Base-by-base conservation (phyloP, 2,888 invertebrate genomes). In the Artemia sinica region DNA sequence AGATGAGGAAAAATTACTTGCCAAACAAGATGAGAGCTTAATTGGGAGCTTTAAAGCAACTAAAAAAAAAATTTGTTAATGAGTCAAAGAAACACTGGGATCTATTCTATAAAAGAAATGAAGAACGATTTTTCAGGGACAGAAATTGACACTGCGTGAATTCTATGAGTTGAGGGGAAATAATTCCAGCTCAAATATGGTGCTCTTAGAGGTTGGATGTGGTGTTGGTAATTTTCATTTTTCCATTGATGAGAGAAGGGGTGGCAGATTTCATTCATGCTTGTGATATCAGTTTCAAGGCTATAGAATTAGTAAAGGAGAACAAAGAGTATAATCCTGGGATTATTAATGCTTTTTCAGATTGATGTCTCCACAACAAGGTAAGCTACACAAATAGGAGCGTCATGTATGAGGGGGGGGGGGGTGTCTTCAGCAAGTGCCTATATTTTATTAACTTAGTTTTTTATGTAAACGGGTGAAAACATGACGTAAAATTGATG, bases 181-280 rank as follows among this genome's bases (percentile, higher is more conserved):
- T 66, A 65, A 18, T 7, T 52, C 11, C 10, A 11, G 69, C 13
- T 18, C 63, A 49, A 65, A 65, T 48, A 76, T 75, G 70, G 77
- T 79, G 12, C 80, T 89, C 68, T 73, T 83, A 66, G 83, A 83
- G 75, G 79, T 82, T 58, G 84, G 84, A 1, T 83, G 83, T 77
- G 97, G 98, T 5, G 96, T 95, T 10, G 98, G 98, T 0, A 98
- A 98, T 80, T 88, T 88, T 97, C 77, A 82, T 97, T 66, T 96
- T 88, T 78, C 97, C 97, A 0, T 77, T 98, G 67, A 78, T 95
- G 0, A 86, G 89, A 75, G 91, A 90, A 74, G 85, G 86, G 1
- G 81, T 82, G 69, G 83, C 84, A 72, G 83, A 85, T 73, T 87
- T 85, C 76, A 83, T 88, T 73, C 87, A 88, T 78, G 91, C 91